Percentiles rank a stretch among this genome's conserved stretches.
These are phyloP conservation scores for Habrosyne pyritoides DNA, from an alignment of 2,888 invertebrate genomes.

Conservation along the genomic window DNA sequence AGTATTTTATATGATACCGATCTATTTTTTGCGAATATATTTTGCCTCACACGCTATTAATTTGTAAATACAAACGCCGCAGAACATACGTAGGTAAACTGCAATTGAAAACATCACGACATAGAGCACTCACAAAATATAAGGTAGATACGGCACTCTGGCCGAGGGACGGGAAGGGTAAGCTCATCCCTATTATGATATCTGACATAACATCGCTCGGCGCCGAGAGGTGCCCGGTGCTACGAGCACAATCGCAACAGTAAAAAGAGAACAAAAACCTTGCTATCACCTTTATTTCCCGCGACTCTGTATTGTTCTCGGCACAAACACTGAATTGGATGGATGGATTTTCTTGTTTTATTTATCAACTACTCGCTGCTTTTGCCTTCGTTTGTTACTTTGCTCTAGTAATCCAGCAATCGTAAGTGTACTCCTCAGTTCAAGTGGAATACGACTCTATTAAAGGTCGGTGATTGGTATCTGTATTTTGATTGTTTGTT, in stretches of 20 bases:
- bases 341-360: constrained; percentile 12
- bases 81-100: not conserved
- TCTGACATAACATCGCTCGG: constrained; percentile 15
- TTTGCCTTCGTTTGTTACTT: constrained; percentile 1
- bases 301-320: constrained; percentile 11
- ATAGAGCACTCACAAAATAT: not conserved
- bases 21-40: not conserved
- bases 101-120: not conserved
- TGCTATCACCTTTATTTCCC: constrained; percentile 14
- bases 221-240: constrained; percentile 2
- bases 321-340: constrained; percentile 8
- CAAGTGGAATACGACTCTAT: not conserved
- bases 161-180: not conserved
- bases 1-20: no score
- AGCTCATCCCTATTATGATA: constrained; percentile 23
- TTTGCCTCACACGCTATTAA: no score
- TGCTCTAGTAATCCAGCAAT: not conserved
- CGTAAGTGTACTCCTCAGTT: not conserved
- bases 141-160: not conserved
- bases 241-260: constrained; percentile 7
- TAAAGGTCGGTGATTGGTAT: not conserved
- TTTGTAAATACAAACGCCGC: no score
- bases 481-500: not conserved
- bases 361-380: not conserved
- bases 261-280: constrained; percentile 10